Evolutionary conservation across 2,888 invertebrate genomes (phyloP).

Genomic region (Heterodera filipjevi): DNA sequence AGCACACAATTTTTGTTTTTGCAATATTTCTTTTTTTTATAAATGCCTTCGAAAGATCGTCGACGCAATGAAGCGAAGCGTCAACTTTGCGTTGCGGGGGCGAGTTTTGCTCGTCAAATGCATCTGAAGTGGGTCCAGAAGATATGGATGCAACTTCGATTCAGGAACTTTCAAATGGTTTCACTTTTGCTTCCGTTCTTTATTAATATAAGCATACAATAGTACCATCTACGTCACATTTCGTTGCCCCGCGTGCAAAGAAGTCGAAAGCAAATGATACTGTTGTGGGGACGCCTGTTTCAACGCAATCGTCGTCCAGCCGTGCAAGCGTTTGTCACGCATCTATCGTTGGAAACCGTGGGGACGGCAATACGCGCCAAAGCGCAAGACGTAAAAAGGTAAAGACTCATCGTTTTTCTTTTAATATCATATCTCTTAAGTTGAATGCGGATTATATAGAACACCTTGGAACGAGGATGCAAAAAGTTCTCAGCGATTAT

Average conservation of each 20-base stretch:
- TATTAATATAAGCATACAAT: not conserved
- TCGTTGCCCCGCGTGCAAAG: not conserved
- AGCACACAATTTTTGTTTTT: too few species aligned
- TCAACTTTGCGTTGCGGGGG: not conserved
- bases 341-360: not conserved
- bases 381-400: not conserved
- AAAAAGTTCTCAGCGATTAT: not conserved
- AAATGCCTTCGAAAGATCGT: too few species aligned
- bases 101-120: not conserved
- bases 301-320: not conserved
- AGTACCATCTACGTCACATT: not conserved
- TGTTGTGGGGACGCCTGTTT: not conserved
- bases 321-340: not conserved
- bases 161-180: not conserved
- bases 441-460: not conserved
- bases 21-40: too few species aligned
- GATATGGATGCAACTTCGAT: not conserved
- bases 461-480: not conserved
- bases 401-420: not conserved
- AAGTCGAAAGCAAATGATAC: not conserved
- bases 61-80: too few species aligned
- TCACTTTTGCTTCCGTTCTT: not conserved
- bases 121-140: not conserved
- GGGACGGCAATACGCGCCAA: not conserved
- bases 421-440: not conserved